A percentile compares a stretch with the other conserved stretches of the same genome.
These are phyloP conservation scores for Phalangium opilio DNA, from an alignment of 2,888 invertebrate species.

Conservation along the genomic window DNA sequence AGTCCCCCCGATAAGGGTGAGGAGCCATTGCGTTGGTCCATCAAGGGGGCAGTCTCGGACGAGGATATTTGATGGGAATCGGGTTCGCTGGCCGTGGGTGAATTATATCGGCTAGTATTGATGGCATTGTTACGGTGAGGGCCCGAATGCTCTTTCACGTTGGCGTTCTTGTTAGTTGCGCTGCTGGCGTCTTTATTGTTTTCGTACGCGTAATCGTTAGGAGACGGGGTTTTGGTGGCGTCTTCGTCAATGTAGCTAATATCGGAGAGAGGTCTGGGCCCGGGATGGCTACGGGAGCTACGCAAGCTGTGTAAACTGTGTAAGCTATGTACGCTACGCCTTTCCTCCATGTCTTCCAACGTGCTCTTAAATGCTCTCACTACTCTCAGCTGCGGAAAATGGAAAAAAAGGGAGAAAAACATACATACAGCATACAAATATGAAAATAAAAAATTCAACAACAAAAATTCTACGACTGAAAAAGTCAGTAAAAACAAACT, in stretches of 20 bases:
- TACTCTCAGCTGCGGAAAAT: slow-evolving; percentile 83
- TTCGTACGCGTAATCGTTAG: slow-evolving; percentile 24
- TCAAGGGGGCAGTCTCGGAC: neutral
- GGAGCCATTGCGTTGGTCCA: neutral
- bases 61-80: neutral
- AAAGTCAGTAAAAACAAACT: neutral
- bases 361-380: slow-evolving; percentile 99
- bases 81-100: neutral
- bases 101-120: neutral
- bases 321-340: slow-evolving; percentile 94
- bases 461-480: slow-evolving; percentile 18
- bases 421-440: slow-evolving; percentile 27
- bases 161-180: no score
- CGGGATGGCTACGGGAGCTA: slow-evolving; percentile 58
- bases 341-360: slow-evolving; percentile 98
- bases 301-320: slow-evolving; percentile 66
- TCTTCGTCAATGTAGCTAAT: slow-evolving; percentile 69
- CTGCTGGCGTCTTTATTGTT: neutral
- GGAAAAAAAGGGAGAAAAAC: slow-evolving; percentile 16
- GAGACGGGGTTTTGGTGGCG: slow-evolving; percentile 30
- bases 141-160: no score
- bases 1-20: slow-evolving; percentile 4
- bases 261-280: slow-evolving; percentile 59
- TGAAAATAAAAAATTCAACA: slow-evolving; percentile 27
- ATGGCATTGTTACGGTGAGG: neutral